These are phyloP conservation scores for Telmatherina bonti DNA, from an alignment of 2,797 vertebrate genomes.

Conservation along the genomic window DNA sequence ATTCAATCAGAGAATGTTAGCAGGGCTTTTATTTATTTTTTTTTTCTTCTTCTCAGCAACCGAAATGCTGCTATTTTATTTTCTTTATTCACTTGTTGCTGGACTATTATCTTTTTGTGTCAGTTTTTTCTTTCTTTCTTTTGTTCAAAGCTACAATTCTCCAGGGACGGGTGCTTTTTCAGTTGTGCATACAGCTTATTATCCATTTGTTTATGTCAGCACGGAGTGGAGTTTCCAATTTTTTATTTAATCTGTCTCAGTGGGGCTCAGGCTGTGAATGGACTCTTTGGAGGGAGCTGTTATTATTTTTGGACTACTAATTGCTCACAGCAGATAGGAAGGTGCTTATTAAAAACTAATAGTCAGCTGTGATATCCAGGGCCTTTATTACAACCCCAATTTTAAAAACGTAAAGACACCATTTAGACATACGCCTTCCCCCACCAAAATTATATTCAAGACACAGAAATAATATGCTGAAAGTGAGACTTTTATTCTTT, in stretches of 20 bases:
- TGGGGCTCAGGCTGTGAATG: slow-evolving; percentile 23
- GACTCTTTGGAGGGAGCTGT: slow-evolving; percentile 40
- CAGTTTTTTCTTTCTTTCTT: slow-evolving; percentile 11
- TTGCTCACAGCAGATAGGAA: slow-evolving; percentile 47
- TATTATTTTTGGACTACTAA: slow-evolving; percentile 59
- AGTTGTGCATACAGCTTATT: slow-evolving; percentile 34
- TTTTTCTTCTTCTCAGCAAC: slow-evolving; percentile 7
- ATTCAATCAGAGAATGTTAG: slow-evolving; percentile 29
- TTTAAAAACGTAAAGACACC: neutral
- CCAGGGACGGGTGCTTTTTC: slow-evolving; percentile 16
- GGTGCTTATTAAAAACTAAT: slow-evolving; percentile 65
- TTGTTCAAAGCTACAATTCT: slow-evolving; percentile 21
- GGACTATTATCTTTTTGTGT: slow-evolving; percentile 28
- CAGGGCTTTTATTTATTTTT: slow-evolving; percentile 17
- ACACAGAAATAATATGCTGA: too few relatives aligned
- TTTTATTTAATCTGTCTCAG: slow-evolving; percentile 20
- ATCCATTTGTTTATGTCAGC: slow-evolving; percentile 21
- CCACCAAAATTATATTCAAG: too few relatives aligned
- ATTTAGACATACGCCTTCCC: too few relatives aligned
- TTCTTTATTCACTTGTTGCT: slow-evolving; percentile 14
- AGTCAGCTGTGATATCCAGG: slow-evolving; percentile 50
- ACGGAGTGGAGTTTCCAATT: slow-evolving; percentile 32
- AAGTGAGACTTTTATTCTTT: too few relatives aligned
- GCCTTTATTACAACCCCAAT: slow-evolving; percentile 20
- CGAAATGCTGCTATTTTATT: slow-evolving; percentile 2